phyloP scores from a whole-genome alignment of 2,113 vertebrate genomes.

The Syngnathus typhle region DNA sequence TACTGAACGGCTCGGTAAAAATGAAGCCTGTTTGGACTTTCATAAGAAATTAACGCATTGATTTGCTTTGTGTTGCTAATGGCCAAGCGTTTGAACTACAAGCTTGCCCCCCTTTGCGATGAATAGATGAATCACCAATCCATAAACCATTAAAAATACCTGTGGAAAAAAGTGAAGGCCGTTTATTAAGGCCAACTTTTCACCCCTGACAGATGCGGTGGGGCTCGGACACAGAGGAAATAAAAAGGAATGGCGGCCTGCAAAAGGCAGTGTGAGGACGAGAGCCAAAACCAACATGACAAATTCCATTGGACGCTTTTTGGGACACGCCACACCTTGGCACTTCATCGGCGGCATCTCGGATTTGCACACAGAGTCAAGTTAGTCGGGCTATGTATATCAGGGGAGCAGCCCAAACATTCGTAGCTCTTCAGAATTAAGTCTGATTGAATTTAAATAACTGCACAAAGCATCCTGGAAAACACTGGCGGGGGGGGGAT shows the following conservation, averaged over 20 bases:
- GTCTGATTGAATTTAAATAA: slow-evolving; percentile 58
- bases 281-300: slow-evolving; percentile 63
- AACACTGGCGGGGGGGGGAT: slow-evolving; percentile 15
- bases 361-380: slow-evolving; percentile 49
- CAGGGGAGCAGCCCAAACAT: slow-evolving; percentile 55
- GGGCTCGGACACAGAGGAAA: slow-evolving; percentile 45
- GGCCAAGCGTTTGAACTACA: background rate
- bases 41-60: background rate
- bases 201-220: slow-evolving; percentile 12
- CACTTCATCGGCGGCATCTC: slow-evolving; percentile 25
- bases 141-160: background rate
- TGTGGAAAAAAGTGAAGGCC: background rate
- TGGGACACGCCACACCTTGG: slow-evolving; percentile 31
- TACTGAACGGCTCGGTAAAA: background rate
- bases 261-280: slow-evolving; percentile 41
- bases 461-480: slow-evolving; percentile 49
- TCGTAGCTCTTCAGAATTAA: slow-evolving; percentile 62
- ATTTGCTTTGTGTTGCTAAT: background rate
- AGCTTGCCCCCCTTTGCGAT: background rate
- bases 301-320: slow-evolving; percentile 41
- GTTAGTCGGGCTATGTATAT: slow-evolving; percentile 55
- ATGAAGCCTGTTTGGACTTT: background rate
- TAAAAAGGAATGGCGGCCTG: slow-evolving; percentile 49
- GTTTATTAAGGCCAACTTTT: slow-evolving; percentile 12
- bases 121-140: background rate